Base-by-base conservation (phyloP, 2,113 vertebrate genomes). In the Plectropomus leopardus region DNA sequence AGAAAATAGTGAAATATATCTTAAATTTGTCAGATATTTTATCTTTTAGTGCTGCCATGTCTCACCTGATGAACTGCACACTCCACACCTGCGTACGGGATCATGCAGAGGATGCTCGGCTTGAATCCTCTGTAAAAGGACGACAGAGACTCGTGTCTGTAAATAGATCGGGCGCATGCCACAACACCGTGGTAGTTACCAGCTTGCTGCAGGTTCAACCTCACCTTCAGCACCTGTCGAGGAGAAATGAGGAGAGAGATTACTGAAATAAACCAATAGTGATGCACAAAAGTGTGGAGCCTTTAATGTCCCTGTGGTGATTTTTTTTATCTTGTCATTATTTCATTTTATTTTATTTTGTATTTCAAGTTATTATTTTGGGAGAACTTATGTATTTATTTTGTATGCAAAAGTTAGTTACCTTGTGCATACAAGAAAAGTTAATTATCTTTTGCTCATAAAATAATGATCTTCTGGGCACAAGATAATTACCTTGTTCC, bases 41-140 rank as follows among this genome's bases (percentile, higher is more conserved):
- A 28, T 19, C 3, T 16, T 3, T 58, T 16, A 17, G 5, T n/a
- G 44, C 17, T 42, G 51, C 3, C 61, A 21, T 26, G 21, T 28
- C 48, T 73, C 66, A 95, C 95, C 93, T 95, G 93, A 83, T 95
- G 94, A 60, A 95, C 94, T 1, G 94, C 93, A 85, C 94, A 95
- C 86, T 95, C 94, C 84, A 95, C 93, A 0, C 95, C 95, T 15
- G 94, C 94, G 7, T 95, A 95, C 0, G 94, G 94, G 45, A 95
- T 89, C 94, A 95, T 95, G 44, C 94, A 95, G 64, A 95, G 90
- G 36, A 95, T 85, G 77, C 94, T 95, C 1, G 94, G 94, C 61
- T 88, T 94, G 84, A 95, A 95, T 21, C 94, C 94, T 85, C 94
- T 81, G 85, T 95, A 95, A 72, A 95, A 95, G 24, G 94, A 92